Base-by-base conservation (phyloP, 2,797 vertebrate genomes). In the Buphagus erythrorhynchus region DNA sequence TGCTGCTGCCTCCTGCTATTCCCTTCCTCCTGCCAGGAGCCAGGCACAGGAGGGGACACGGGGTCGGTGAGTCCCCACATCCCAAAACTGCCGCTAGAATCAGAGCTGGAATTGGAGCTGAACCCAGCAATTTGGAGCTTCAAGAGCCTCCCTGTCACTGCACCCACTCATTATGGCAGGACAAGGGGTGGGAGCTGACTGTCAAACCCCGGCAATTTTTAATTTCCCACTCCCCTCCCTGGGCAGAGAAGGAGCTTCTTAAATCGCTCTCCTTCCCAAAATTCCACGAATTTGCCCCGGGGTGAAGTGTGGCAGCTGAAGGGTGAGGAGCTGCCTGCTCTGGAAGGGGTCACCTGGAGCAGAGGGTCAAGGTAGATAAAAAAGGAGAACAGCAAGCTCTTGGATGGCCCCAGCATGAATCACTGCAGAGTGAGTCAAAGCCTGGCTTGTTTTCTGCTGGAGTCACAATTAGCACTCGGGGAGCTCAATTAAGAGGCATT, bases 401-500 rank as follows among this genome's bases (percentile, higher is more conserved):
- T 8, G 19, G 18, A 22, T 7, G 65, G 45, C 65, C 45, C 65
- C 65, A 16, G 71, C 54, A 43, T 85, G 90, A 95, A 87, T 95
- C 93, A 88, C 75, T 8, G 82, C 17, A 42, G 81, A 13, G 51
- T 75, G 91, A 96, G 67, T 89, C 95, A 94, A 96, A 88, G 57
- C 87, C 14, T 1, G 31, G 2, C 40, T 31, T 16, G 43, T 65
- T 78, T 57, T 28, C 2, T 26, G 78, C 63, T 10, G 19, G 58
- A 92, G 71, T 43, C 67, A 43, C 81, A 94, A 66, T 87, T 66
- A 89, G 67, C 25, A 20, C 85, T 43, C 63, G 17, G 75, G 52
- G 46, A 93, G 88, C 63, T 76, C 75, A 91, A 93, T 94, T 82
- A 95, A 82, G 63, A 61, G 28, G 24, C 72, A 91, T 89, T 49